These are phyloP conservation scores for Adoxophyes honmai DNA, from an alignment of 1,140 invertebrate species.

Conservation along the genomic window DNA sequence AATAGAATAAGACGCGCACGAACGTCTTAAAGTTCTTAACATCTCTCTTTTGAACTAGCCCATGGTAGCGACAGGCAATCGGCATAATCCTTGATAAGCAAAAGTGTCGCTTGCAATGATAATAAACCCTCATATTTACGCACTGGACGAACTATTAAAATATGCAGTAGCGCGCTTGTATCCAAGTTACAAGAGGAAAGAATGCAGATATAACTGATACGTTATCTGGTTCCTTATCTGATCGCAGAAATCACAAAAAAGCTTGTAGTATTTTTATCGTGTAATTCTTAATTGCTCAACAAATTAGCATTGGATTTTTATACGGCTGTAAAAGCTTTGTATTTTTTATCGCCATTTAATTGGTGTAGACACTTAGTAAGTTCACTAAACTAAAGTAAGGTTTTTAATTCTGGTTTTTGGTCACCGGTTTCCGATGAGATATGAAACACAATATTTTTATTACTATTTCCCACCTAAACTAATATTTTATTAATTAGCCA, in stretches of 20 bases:
- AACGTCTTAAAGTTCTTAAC: neutral
- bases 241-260: neutral
- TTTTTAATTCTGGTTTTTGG: too few species aligned
- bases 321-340: neutral
- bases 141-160: conserved; percentile 39
- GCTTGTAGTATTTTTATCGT: neutral
- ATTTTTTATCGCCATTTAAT: neutral
- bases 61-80: conserved; percentile 4
- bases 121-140: conserved; percentile 52
- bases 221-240: conserved; percentile 8
- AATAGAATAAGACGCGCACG: neutral
- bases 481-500: too few species aligned
- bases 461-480: too few species aligned
- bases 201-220: conserved; percentile 19
- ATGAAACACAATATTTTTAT: too few species aligned
- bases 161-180: conserved; percentile 30
- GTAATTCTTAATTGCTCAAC: conserved; percentile 13
- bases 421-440: too few species aligned
- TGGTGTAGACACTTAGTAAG: neutral
- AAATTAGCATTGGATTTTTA: conserved; percentile 13
- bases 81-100: conserved; percentile 27
- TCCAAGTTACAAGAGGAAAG: conserved; percentile 35
- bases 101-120: conserved; percentile 47
- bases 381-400: too few species aligned
- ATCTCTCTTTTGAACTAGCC: neutral